Evolutionary conservation across 37 sponge, comb jelly and placozoan species (phyloP), one percentile per base, ranked within the genome.

Genomic region (Cliona cf. orientalis): DNA sequence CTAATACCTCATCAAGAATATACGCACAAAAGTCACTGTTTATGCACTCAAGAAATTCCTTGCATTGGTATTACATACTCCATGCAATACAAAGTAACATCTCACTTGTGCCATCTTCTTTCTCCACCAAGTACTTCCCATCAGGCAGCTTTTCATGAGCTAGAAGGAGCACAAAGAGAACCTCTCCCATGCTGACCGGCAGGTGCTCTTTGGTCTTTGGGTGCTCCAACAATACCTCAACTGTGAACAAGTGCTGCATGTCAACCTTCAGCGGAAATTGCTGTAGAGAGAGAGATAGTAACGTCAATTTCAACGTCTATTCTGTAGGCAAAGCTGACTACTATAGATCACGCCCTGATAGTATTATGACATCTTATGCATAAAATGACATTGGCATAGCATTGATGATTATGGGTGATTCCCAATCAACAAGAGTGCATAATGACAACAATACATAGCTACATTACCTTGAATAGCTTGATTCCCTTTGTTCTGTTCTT

Each of bases 131-230:
- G 57, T 79, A 86, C 41, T 69, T 42, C 21, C 43, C 66, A 11
- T 80, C 31, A 3, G 87, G 87, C 32, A 86, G 81, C 57, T 87
- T 87, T 35, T 55, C 57, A 39, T 87, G 87, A 25, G 53, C 39
- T 21, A 80, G 56, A 19, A 80, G 76, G 19, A 87, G 66, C 12
- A 87, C 68, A 33, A 26, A 53, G 22, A 74, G 34, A 29, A 34
- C 58, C 41, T 87, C 87, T 31, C 81, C 81, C 1, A 0, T 40
- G 29, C 32, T 35, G 39, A 75, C 80, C 19, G 67, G 21, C 61
- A 87, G 19, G 68, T 63, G 75, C 42, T 71, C 69, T 33, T 87
- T 80, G 46, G 63, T 87, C 4, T 42, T 61, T 37, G 69, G 64
- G 40, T 83, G 45, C 42, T 72, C 75, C 34, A 45, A 26, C 7